Base-by-base conservation (phyloP, 1,140 invertebrate species). In the Megathymus violae region DNA sequence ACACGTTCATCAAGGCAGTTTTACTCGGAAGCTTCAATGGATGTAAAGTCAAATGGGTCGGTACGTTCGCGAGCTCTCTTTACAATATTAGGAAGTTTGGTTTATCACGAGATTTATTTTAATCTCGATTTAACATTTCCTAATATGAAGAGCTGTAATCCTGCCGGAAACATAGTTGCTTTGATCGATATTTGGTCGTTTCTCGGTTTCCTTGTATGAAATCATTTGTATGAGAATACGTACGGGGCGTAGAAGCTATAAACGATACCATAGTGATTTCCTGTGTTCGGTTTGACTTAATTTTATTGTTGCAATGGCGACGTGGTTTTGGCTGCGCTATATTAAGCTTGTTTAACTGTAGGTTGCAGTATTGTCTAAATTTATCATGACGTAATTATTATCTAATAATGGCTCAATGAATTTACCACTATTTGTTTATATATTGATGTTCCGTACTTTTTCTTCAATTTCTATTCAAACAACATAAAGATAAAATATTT, bases 151-250 rank as follows among this genome's bases (percentile, higher is more conserved):
- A 76, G 68, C 76, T 65, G 69, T 69, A 71, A 84, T 83, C 74
- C 74, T 85, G 82, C 83, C 85, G 85, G 85, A 85, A 83, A 82
- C 71, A 60, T 71, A 67, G 69, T 17, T 38, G 48, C 47, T 65
- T 44, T 84, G 82, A 82, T 85, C 76, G 79, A 82, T 80, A 78
- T 66, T 67, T 47, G 58, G 63, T 36, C 69, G 72, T 73, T 17
- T 38, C 19, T 38, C 48, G 52, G 46, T 74, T 87, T 88, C 84
- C 85, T 82, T 75, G 69, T 88, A 86, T 85, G 83, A 86, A 86
- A 81, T 86, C 85, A 88, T 74, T 63, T 64, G 59, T 43, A 72
- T 66, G 71, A 78, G 81, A 83, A 69, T 67, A 69, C 59, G 50
- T 64, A 63, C 65, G 67, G 64, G 71, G 71, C 51, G 64, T 68